Base-by-base conservation (phyloP, 2,113 vertebrate genomes). In the Myiagra hebetior region DNA sequence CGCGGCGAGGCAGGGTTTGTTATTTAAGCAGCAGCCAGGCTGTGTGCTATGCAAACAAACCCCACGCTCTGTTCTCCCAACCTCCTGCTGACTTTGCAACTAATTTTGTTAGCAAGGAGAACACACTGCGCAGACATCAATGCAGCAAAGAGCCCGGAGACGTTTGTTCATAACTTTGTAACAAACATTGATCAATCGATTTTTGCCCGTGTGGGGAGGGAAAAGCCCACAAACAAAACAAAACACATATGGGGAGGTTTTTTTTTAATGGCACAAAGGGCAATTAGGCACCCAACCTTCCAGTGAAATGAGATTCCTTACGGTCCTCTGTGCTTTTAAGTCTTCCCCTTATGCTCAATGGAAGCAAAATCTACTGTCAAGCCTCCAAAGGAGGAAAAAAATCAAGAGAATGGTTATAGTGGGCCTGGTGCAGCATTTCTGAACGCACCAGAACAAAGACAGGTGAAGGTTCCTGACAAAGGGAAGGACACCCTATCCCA, bases 51-150 rank as follows among this genome's bases (percentile, higher is more conserved):
- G 94, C 91, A 95, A 89, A 95, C 94, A 95, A 83, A 91, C 60
- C 59, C 89, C 77, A 22, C 10, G 5, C 68, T 75, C 87, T 94
- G 82, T 76, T 96, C 90, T 88, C 81, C 85, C 52, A 96, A 67
- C 95, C 96, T 95, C 96, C 95, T 93, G 95, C 91, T 97, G 95
- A 95, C 93, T 95, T 84, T 7, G 88, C 93, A 93, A 91, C 81
- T 95, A 35, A 96, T 97, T 94, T 93, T 82, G 94, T 82, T 37
- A 79, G 80, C 41, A 9, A 60, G 93, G 72, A 96, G 94, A 95
- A 62, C 91, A 75, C 83, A 49, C 85, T 83, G 86, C 2, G 46
- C 85, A 57, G 72, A 94, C 94, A 92, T 95, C 95, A 92, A 74
- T 63, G 91, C 95, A 81, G 79, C 95, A 79, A 47, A 41, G 83